phyloP scores from a whole-genome alignment of 2,113 vertebrate species.

The Laterallus jamaicensis region DNA sequence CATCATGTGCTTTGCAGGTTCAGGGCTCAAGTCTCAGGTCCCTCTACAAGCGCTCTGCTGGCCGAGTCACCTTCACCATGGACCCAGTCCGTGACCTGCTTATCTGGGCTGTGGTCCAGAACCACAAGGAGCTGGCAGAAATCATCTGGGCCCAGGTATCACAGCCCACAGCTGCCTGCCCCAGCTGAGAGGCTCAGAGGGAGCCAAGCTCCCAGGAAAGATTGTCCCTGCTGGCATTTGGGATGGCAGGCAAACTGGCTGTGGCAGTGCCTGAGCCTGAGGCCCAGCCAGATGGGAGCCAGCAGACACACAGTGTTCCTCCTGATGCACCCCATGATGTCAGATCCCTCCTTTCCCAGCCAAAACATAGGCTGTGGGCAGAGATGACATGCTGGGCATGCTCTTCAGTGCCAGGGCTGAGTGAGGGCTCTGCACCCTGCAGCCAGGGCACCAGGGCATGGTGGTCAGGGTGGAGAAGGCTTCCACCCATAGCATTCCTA shows the following conservation, averaged over 20 bases:
- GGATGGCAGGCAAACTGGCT: background rate
- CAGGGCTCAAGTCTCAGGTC: constrained; percentile 70
- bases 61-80: constrained; percentile 65
- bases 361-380: fast-evolving
- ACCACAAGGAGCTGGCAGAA: constrained; percentile 86
- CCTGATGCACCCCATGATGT: background rate
- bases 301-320: background rate
- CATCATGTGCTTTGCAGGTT: constrained; percentile 2
- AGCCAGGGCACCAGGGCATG: fast-evolving
- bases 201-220: background rate
- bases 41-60: constrained; percentile 56
- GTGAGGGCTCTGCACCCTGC: background rate
- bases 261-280: background rate
- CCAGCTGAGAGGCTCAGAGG: background rate
- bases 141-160: constrained; percentile 93
- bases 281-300: background rate
- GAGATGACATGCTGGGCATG: background rate
- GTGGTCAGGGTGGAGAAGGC: background rate
- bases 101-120: constrained; percentile 94
- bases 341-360: background rate
- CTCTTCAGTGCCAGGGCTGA: background rate
- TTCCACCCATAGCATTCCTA: background rate
- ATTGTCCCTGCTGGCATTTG: background rate
- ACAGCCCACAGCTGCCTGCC: background rate
- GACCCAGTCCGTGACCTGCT: constrained; percentile 87